Evolutionary conservation across 2,797 vertebrate species (phyloP), one percentile per base, ranked within the genome.

Genomic region (Lacerta agilis): DNA sequence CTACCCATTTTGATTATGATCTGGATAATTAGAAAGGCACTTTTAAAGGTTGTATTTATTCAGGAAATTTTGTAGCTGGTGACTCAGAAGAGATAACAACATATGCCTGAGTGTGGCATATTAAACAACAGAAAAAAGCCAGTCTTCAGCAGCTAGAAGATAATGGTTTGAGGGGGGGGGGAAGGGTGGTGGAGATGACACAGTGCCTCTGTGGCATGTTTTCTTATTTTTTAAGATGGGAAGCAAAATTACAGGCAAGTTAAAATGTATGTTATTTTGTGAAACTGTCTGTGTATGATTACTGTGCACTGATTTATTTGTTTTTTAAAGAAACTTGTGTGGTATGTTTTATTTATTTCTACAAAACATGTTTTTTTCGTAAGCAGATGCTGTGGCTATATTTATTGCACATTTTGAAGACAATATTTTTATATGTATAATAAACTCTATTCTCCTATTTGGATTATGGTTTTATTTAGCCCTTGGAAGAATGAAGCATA

Each of bases 391-490:
- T 91, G 11, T 89, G 73, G 77, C 58, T 49, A 38, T 86, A 27
- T 88, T 90, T 92, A 55, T 88, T 86, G 55, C 81, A 18, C 23
- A 86, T 58, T 79, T 86, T 43, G 17, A 55, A 72, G 25, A 5
- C 7, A 82, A 89, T 91, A 80, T 89, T 85, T 66, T 84, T 93
- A 80, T 49, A 1, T 92, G 69, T 86, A 91, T 87, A 95, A 94
- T 95, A 92, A 94, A 95, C 1, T 86, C 2, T 94, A 87, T 95
- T 94, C 93, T 93, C 76, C 3, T 88, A 87, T 66, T 83, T 77
- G 5, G n/a, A 67, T 23, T 92, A 2, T 92, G 17, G 78, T 88
- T 91, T 92, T 2, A 71, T 92, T 33, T 49, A 4, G 27, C 86
- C 67, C 29, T 43, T 61, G 36, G 18, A 43, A 75, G 66, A 43